Evolutionary conservation across 2,888 invertebrate species (phyloP), one percentile per base, ranked within the genome.

Genomic region (Diplolepis rosae): DNA sequence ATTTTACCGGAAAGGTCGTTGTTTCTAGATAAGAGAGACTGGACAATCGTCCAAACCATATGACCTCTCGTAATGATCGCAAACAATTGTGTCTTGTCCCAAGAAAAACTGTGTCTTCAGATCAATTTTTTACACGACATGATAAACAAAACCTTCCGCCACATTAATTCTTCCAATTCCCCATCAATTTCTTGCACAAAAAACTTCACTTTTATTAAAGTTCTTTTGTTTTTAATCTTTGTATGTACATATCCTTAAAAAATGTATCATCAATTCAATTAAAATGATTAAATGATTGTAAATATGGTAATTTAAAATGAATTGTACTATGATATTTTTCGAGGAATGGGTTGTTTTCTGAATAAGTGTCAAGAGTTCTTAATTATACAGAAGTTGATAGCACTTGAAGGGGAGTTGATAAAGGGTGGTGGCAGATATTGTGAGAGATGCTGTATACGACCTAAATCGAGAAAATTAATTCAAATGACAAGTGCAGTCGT

Each of bases 1-100:
- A 86, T 86, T 86, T 84, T 78, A 74, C 78, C 80, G 83, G 82
- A 81, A 83, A 86, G 80, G 80, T 83, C 82, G 81, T 86, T 84
- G 84, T 85, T 83, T 82, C 76, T 75, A 79, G 84, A 85, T 85
- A 84, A 83, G 81, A 74, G 56, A 11, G 24, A 39, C 69, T 48
- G 73, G 76, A 81, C 82, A 81, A 80, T 81, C 79, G 78, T 66
- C 77, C 71, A 70, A 70, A 68, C 66, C 56, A 70, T 50, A 68
- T 76, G 67, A 71, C 76, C 71, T 76, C 72, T 74, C 71, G n/a
- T 52, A 70, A 82, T 77, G 72, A 76, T 77, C n/a, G n/a, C 77
- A 80, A 80, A 82, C 82, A 82, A 82, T 80, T 76, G 75, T 82
- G 81, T 82, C 82, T 73, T 42, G 74, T 22, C 61, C 56, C 70